Evolutionary conservation across 30 jellyfish, hydroid and myxozoan genomes (phyloP).

Genomic region (Rhopilema esculentum): DNA sequence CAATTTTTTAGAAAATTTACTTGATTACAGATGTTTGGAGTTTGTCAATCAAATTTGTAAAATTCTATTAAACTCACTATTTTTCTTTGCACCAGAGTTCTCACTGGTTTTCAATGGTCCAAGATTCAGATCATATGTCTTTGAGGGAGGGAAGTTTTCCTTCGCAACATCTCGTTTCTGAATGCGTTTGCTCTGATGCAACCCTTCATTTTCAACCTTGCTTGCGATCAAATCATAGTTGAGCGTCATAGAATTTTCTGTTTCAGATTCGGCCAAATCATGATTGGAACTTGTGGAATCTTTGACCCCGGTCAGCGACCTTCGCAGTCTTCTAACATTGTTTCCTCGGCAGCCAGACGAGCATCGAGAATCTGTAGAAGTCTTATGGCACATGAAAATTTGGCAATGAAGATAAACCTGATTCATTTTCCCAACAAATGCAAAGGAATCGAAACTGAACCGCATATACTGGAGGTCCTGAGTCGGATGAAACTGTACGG

Average conservation of each 20-base stretch:
- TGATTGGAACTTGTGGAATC: neutral
- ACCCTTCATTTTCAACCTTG: neutral
- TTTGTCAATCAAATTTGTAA: neutral
- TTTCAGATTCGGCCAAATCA: neutral
- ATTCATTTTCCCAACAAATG: neutral
- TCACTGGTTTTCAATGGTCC: slow-evolving; percentile 7
- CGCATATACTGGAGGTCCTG: slow-evolving; percentile 12
- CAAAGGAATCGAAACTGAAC: slow-evolving; percentile 60
- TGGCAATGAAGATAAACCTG: slow-evolving; percentile 62
- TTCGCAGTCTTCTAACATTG: slow-evolving; percentile 36
- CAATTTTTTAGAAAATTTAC: too few species aligned
- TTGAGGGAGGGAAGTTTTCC: slow-evolving; percentile 45
- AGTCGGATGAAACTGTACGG: slow-evolving; percentile 48
- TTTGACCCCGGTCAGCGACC: slow-evolving; percentile 1
- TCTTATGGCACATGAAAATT: slow-evolving; percentile 65
- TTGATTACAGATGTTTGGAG: too few species aligned
- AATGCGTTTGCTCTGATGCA: neutral
- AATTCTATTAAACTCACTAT: neutral
- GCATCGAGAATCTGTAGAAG: slow-evolving; percentile 70
- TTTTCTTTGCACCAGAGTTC: neutral
- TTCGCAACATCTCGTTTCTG: slow-evolving; percentile 8
- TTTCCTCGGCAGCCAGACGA: slow-evolving; percentile 63
- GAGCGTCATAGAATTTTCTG: neutral
- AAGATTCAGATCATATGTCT: slow-evolving; percentile 16
- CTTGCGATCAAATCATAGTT: neutral